phyloP scores from a whole-genome alignment of 2,888 invertebrate species.

The Punctoribates punctum region DNA sequence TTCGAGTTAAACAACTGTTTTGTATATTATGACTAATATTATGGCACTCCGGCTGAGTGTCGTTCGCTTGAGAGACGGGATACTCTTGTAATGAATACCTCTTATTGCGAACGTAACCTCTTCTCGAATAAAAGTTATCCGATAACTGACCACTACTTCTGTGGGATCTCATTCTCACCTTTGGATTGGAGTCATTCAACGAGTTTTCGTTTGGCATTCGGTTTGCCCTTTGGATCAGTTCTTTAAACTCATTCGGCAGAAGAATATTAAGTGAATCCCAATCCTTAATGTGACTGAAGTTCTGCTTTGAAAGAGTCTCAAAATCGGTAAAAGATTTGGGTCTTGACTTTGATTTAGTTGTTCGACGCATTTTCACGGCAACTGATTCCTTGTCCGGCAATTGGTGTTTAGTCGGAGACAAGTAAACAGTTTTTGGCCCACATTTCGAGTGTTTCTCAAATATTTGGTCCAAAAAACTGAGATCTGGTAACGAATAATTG shows the following conservation, averaged over 20 bases:
- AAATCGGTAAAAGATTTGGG: slow-evolving; percentile 78
- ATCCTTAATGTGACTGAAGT: slow-evolving; percentile 79
- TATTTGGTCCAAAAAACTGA: slow-evolving; percentile 68
- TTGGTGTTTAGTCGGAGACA: slow-evolving; percentile 47
- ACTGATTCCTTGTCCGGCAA: slow-evolving; percentile 53
- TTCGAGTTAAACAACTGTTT: neutral
- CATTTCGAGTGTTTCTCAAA: slow-evolving; percentile 50
- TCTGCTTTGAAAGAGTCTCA: slow-evolving; percentile 72
- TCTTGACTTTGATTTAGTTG: slow-evolving; percentile 42
- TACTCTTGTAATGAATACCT: slow-evolving; percentile 40
- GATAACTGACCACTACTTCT: slow-evolving; percentile 10
- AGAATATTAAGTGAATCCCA: slow-evolving; percentile 89
- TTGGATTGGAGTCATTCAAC: neutral
- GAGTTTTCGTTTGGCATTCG: neutral
- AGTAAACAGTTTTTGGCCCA: slow-evolving; percentile 45
- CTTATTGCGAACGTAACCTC: slow-evolving; percentile 10
- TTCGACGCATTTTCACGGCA: neutral
- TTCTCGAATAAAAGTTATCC: neutral
- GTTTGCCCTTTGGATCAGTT: slow-evolving; percentile 43
- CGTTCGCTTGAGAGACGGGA: neutral
- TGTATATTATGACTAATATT: neutral
- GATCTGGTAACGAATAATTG: slow-evolving; percentile 81
- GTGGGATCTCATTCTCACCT: slow-evolving; percentile 21
- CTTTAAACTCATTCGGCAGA: slow-evolving; percentile 67
- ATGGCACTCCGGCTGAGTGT: neutral